Base-by-base conservation (phyloP, 2,113 vertebrate species). In the Mus pahari region DNA sequence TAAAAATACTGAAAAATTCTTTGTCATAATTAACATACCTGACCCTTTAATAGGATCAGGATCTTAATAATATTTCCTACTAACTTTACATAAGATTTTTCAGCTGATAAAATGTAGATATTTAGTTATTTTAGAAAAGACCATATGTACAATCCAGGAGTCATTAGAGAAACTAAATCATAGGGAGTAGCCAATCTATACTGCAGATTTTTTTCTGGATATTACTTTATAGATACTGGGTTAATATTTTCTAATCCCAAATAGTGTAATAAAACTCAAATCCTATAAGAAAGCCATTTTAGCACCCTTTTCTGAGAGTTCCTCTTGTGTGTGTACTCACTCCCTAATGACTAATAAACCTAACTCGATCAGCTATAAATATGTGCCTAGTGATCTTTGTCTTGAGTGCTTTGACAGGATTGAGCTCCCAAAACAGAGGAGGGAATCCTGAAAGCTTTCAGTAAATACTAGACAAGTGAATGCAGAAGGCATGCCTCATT, bases 1-100 rank as follows among this genome's bases (percentile, higher is more conserved):
- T 77, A 58, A 96, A 64, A 96, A 95, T 62, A 97, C 58, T 55
- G 39, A 93, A 89, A 36, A 90, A 84, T 75, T 31, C 93, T 26
- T 53, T 17, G 31, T 55, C 50, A 58, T 42, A 7, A 94, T 87
- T 62, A 84, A 92, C 48, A 94, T 45, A 31, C 58, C 13, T 42
- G 1, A 42, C 39, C 60, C 60, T 94, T 93, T 31, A 88, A 89
- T 3, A 91, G 48, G 20, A 42, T 88, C n/a, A 91, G 53, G 20
- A 42, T 92, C n/a, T 66, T 78, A 93, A 91, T 86, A 36, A 91
- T 86, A 36, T 71, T 95, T 73, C 92, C 53, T 60, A 74, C 24
- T 33, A 66, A 70, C n/a, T 78, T 91, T 92, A 90, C 19, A 36
- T 68, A 97, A 95, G 31, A 74, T 71, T 87, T 88, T 20, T 66